phyloP scores from a whole-genome alignment of 1,140 invertebrate genomes.

The Ostrea edulis region DNA sequence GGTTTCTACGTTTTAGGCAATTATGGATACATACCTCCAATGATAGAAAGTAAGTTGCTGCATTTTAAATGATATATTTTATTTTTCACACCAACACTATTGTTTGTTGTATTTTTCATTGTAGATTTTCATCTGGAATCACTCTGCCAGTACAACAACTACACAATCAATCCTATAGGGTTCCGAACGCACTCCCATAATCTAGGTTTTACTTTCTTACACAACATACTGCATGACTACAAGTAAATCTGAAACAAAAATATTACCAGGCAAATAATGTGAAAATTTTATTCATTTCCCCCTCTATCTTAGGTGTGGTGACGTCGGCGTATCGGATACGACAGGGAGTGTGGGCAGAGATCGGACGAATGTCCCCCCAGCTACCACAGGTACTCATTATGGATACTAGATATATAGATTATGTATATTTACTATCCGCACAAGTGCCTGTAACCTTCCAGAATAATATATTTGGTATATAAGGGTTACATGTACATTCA shows the following conservation, averaged over 20 bases:
- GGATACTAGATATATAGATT: not conserved
- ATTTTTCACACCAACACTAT: not conserved
- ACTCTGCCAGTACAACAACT: conserved; percentile 66
- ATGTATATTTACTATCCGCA: not conserved
- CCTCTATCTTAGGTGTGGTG: conserved; percentile 69
- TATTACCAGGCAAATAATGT: not conserved
- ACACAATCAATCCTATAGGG: conserved; percentile 76
- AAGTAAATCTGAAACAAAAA: not conserved
- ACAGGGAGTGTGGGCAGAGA: conserved; percentile 74
- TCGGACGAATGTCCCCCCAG: conserved; percentile 78
- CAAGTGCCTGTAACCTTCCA: too few species aligned
- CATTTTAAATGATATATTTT: not conserved
- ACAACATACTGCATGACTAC: not conserved
- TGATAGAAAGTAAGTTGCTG: conserved; percentile 47
- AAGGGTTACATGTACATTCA: too few species aligned
- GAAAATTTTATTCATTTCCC: not conserved
- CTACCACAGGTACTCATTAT: conserved; percentile 72
- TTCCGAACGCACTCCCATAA: conserved; percentile 78
- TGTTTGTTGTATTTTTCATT: conserved; percentile 38
- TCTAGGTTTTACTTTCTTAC: conserved; percentile 60
- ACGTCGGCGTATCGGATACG: conserved; percentile 77
- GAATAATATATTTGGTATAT: too few species aligned
- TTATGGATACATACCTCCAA: conserved; percentile 59
- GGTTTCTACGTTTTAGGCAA: conserved; percentile 60
- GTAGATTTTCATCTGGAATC: conserved; percentile 72